Conservation (phyloP, 2,113 vertebrate species). For the Oryzias melastigma region DNA sequence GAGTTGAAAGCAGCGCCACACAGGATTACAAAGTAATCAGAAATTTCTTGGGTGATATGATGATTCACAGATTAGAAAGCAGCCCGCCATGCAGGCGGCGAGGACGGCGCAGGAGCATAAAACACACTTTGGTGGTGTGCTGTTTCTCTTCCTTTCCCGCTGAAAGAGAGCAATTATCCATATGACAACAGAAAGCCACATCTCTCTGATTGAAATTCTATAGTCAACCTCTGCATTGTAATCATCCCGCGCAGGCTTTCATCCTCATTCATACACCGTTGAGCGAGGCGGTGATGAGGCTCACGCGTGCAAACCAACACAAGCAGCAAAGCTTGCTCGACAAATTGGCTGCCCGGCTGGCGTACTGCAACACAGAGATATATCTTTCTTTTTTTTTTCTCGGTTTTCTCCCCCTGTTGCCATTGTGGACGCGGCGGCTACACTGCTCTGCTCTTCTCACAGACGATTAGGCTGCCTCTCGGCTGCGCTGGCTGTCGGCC, state of each 20-base stretch:
- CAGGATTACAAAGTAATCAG: conserved; percentile 59
- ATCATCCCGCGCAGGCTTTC: conserved; percentile 12
- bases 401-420: conserved; percentile 25
- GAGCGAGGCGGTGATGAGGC: conserved; percentile 34
- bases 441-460: conserved; percentile 41
- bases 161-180: conserved; percentile 53
- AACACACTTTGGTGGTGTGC: not conserved
- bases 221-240: conserved; percentile 23
- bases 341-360: conserved; percentile 42
- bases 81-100: conserved; percentile 40
- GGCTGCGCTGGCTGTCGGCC: conserved; percentile 59
- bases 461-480: conserved; percentile 58
- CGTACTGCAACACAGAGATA: conserved; percentile 39
- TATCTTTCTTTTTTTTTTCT: conserved; percentile 4
- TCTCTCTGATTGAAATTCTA: conserved; percentile 53
- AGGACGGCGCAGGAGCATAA: not conserved
- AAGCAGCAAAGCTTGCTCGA: conserved; percentile 31
- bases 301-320: conserved; percentile 13
- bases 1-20: conserved; percentile 40
- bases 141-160: conserved; percentile 12
- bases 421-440: conserved; percentile 33
- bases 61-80: conserved; percentile 65
- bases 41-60: conserved; percentile 59
- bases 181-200: conserved; percentile 51
- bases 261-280: not conserved